Conservation (phyloP, 2,888 invertebrate species). For the Hirtodrosophila cameraria region DNA sequence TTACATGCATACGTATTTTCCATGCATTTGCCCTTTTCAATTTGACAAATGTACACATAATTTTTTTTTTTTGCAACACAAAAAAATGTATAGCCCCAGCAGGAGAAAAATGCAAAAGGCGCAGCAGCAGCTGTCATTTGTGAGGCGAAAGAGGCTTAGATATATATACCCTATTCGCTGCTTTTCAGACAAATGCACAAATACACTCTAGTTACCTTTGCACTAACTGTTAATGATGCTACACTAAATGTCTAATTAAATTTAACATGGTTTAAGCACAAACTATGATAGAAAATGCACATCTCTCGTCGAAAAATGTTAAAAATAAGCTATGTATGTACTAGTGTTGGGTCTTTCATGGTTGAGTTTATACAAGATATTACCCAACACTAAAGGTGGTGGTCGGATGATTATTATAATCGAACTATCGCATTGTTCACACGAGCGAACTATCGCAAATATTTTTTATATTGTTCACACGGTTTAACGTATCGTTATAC, state of each 20-base stretch:
- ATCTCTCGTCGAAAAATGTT: slow-evolving; percentile 73
- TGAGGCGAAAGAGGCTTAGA: slow-evolving; percentile 37
- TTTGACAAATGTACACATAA: slow-evolving; percentile 25
- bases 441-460: slow-evolving; percentile 10
- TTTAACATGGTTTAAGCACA: slow-evolving; percentile 75
- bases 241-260: slow-evolving; percentile 68
- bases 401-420: slow-evolving; percentile 16
- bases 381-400: slow-evolving; percentile 39
- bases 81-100: slow-evolving; percentile 25
- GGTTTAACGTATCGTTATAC: too few species aligned
- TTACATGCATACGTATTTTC: slow-evolving; percentile 17
- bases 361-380: slow-evolving; percentile 12
- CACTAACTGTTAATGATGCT: slow-evolving; percentile 65
- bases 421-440: slow-evolving; percentile 3
- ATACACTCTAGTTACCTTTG: slow-evolving; percentile 62
- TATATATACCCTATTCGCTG: slow-evolving; percentile 36
- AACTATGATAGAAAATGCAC: slow-evolving; percentile 73
- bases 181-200: slow-evolving; percentile 8
- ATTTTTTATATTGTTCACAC: not conserved
- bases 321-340: slow-evolving; percentile 72
- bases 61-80: slow-evolving; percentile 29
- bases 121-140: slow-evolving; percentile 65
- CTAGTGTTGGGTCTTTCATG: slow-evolving; percentile 51
- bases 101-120: slow-evolving; percentile 53
- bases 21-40: slow-evolving; percentile 9